Evolutionary conservation across 2,888 invertebrate species (phyloP).

Genomic region (Pyrocoelia pectoralis): DNA sequence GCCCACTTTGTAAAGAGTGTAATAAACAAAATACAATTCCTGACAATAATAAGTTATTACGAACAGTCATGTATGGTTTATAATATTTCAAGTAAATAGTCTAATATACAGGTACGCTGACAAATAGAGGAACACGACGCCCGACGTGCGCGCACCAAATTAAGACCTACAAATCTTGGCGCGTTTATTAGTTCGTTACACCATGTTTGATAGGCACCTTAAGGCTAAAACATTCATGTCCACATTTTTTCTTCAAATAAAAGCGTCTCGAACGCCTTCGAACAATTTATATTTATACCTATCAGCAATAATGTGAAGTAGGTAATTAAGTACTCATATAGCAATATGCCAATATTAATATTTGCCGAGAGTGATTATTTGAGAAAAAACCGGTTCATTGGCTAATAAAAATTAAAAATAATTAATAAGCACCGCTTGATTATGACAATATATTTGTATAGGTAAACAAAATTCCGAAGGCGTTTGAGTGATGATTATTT

Average conservation of each 20-base stretch:
- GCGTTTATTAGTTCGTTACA: slow-evolving; percentile 43
- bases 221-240: slow-evolving; percentile 15
- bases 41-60: slow-evolving; percentile 32
- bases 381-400: background rate
- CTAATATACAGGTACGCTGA: slow-evolving; percentile 32
- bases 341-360: background rate
- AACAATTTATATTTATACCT: background rate
- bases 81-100: slow-evolving; percentile 34
- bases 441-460: background rate
- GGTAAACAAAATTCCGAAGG: background rate
- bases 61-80: slow-evolving; percentile 17
- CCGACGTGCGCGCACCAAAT: slow-evolving; percentile 38
- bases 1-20: slow-evolving; percentile 27
- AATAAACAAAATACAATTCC: slow-evolving; percentile 27
- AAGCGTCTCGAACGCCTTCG: background rate
- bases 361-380: background rate
- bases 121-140: slow-evolving; percentile 39
- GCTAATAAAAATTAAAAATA: background rate
- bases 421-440: slow-evolving; percentile 8
- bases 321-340: background rate
- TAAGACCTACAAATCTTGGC: slow-evolving; percentile 38
- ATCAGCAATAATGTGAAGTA: background rate
- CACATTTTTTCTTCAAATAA: slow-evolving; percentile 4
- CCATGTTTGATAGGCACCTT: slow-evolving; percentile 33
- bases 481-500: background rate